These are phyloP conservation scores for Butorides virescens DNA, from an alignment of 2,113 vertebrate genomes.

Conservation along the genomic window DNA sequence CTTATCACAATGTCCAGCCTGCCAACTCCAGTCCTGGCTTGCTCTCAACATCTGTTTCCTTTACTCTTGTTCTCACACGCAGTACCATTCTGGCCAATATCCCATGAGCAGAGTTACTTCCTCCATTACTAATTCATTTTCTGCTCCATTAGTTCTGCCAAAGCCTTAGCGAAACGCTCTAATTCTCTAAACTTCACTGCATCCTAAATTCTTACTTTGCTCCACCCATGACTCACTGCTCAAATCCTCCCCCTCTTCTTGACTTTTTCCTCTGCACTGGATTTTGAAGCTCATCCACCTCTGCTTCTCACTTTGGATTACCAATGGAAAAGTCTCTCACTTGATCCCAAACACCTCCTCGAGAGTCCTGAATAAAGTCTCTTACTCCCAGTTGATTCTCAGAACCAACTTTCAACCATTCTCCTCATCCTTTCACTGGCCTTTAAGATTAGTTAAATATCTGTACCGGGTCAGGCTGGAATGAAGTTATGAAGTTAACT, in stretches of 20 bases:
- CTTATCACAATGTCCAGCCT: neutral
- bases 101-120: conserved; percentile 8
- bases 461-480: neutral
- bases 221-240: neutral
- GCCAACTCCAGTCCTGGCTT: neutral
- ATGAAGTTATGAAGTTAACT: neutral
- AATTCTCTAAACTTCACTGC: neutral
- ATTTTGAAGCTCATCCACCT: neutral
- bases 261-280: neutral
- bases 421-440: neutral
- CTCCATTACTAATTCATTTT: conserved; percentile 53
- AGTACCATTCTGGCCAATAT: conserved; percentile 19
- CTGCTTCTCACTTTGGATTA: neutral
- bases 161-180: neutral
- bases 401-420: neutral
- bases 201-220: neutral
- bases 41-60: conserved; percentile 18
- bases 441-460: neutral
- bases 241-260: neutral
- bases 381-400: neutral
- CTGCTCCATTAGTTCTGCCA: conserved; percentile 21
- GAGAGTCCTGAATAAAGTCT: neutral
- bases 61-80: neutral
- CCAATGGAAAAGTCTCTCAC: neutral
- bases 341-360: neutral